Percentiles rank a stretch among this genome's conserved stretches.
Evolutionary conservation across 2,113 vertebrate species (phyloP).

Genomic region (Oncorhynchus masou): DNA sequence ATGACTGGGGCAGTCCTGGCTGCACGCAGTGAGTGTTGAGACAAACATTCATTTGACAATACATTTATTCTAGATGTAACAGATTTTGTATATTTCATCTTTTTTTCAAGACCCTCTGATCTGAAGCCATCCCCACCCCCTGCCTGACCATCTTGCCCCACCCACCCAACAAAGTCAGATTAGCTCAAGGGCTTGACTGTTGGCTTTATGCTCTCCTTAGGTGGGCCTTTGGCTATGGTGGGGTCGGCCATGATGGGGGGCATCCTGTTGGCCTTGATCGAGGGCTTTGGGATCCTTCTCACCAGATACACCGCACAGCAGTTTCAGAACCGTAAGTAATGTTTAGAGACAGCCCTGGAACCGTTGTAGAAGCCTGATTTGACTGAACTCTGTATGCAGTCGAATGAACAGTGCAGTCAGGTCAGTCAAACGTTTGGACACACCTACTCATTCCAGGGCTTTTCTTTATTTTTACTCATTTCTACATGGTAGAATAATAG

Average conservation of each 20-base stretch:
- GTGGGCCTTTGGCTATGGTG: constrained; percentile 91
- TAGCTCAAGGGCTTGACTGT: too few relatives aligned
- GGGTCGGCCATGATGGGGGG: constrained; percentile 96
- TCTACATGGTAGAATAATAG: too few relatives aligned
- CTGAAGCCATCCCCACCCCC: constrained; percentile 84
- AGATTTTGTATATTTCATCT: too few relatives aligned
- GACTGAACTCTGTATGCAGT: too few relatives aligned
- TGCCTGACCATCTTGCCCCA: constrained; percentile 87
- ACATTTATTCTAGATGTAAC: too few relatives aligned
- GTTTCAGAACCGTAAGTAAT: constrained; percentile 85
- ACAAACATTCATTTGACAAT: not conserved
- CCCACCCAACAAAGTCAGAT: constrained; percentile 77
- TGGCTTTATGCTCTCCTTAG: constrained; percentile 61
- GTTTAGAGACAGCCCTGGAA: not conserved
- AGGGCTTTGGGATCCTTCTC: constrained; percentile 93
- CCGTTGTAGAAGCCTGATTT: too few relatives aligned
- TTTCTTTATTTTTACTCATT: too few relatives aligned
- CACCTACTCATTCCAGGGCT: too few relatives aligned
- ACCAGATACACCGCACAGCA: constrained; percentile 89
- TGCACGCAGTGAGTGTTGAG: constrained; percentile 86
- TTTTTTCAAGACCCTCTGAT: constrained; percentile 67
- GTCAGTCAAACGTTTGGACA: too few relatives aligned
- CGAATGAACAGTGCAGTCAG: not conserved
- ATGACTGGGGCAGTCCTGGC: constrained; percentile 94
- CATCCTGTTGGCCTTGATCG: constrained; percentile 92